Evolutionary conservation across 2,888 invertebrate species (phyloP), one percentile per base, ranked within the genome.

Genomic region (Agrilus cyanescens): DNA sequence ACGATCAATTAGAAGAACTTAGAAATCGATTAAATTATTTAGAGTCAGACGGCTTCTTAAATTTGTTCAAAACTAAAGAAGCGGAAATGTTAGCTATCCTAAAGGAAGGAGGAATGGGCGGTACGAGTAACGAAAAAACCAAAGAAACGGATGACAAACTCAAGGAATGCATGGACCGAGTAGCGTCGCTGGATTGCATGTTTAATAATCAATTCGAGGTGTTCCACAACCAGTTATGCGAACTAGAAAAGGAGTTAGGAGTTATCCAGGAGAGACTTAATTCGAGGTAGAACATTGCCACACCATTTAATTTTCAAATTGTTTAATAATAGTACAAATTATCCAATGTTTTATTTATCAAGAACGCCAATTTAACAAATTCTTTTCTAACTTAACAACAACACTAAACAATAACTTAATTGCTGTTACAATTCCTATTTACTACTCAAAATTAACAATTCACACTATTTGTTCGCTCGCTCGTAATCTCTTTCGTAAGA

Each of bases 181-280:
- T 68, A 2, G 48, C 54, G 7, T 54, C 58, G 4, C 38, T 69
- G 45, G 65, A 67, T 42, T 52, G 50, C 12, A 54, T 55, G 30
- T 65, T 67, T 40, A 59, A 59, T 46, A 53, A 57, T 15, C 66
- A 75, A 67, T 53, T 75, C 8, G 60, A 54, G 40, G 65, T 66
- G 1, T 59, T 75, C 52, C 72, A 75, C 59, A 67, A 70, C 43
- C 69, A 74, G 53, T 51, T 75, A 37, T 66, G 64, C 13, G 62
- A 67, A 44, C 52, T 78, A 30, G 64, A 71, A 37, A 61, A 58
- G 35, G 67, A 69, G 50, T 53, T 69, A 30, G 60, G 60, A 4
- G 58, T 54, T 12, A 47, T 66, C 40, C 44, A 54, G 29, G 60
- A 62, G 43, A 57, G 57, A 40, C 48, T 57, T 12, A 55, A 59